Conservation (phyloP, 2,113 vertebrate species). For the Sinosuthora webbiana region DNA sequence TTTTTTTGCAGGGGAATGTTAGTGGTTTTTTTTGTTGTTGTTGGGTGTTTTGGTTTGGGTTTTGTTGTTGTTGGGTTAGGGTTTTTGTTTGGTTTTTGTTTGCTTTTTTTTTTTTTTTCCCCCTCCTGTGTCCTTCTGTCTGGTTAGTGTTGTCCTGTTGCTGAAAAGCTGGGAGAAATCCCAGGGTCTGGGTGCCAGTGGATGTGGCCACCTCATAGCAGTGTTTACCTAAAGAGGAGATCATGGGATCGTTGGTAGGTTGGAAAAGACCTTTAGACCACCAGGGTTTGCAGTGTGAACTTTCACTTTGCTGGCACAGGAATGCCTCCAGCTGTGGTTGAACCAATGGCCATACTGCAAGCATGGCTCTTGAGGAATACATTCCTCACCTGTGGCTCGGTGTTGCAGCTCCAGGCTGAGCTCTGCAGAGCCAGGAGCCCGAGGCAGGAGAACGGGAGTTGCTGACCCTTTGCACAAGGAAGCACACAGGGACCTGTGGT, state of each 20-base stretch:
- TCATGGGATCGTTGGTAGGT: not conserved
- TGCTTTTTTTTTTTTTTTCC: not conserved
- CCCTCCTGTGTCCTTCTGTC: not conserved
- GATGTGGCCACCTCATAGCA: too few relatives aligned
- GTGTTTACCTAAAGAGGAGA: not conserved
- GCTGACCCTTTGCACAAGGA: fast-evolving
- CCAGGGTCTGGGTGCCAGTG: not conserved
- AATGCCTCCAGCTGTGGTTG: not conserved
- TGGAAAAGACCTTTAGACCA: not conserved
- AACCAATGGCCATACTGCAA: too few relatives aligned
- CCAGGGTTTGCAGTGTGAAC: not conserved
- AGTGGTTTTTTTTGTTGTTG: not conserved
- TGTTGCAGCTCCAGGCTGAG: not conserved
- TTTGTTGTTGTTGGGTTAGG: too few relatives aligned
- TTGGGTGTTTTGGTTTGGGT: not conserved
- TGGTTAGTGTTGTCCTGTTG: fast-evolving
- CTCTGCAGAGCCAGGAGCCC: not conserved
- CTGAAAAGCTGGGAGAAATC: not conserved
- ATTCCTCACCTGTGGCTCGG: fast-evolving
- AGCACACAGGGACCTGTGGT: not conserved
- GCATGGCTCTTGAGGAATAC: not conserved
- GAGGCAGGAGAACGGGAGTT: not conserved
- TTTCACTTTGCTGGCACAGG: not conserved
- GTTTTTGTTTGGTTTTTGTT: not conserved
- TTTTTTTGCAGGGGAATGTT: not conserved